A percentile compares a stretch with the other conserved stretches of the same genome.
phyloP scores from a whole-genome alignment of 2,888 invertebrate species.

The Mycalesis mineus region DNA sequence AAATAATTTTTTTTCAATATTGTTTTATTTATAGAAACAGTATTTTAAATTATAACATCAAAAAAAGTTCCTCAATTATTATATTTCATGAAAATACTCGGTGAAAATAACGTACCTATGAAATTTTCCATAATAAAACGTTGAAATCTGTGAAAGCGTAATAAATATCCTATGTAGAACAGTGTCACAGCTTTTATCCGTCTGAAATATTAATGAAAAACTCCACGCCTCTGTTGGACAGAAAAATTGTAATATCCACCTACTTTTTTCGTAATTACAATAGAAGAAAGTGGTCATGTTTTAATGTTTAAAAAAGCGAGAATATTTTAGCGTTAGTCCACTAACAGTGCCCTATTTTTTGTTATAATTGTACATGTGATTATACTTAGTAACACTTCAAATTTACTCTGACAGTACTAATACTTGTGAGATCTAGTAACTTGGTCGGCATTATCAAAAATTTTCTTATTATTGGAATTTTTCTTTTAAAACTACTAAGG shows the following conservation, averaged over 20 bases:
- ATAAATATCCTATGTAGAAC: slow-evolving; percentile 26
- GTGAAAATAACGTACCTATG: not conserved
- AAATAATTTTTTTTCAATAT: no score
- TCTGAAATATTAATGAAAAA: slow-evolving; percentile 52
- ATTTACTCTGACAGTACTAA: no score
- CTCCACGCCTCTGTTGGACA: slow-evolving; percentile 21
- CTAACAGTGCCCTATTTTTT: no score
- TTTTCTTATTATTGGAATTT: no score
- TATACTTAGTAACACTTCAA: no score
- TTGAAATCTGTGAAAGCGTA: slow-evolving; percentile 20
- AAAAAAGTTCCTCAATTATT: not conserved
- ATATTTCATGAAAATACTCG: not conserved
- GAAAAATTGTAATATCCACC: slow-evolving; percentile 16
- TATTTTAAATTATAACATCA: no score
- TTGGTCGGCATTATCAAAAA: no score
- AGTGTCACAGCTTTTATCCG: slow-evolving; percentile 39
- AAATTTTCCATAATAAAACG: slow-evolving; percentile 18
- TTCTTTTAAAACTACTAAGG: no score
- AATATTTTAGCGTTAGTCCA: no score
- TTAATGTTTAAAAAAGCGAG: no score
- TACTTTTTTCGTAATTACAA: slow-evolving; percentile 14
- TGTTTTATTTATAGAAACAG: not conserved
- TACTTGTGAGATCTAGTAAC: no score
- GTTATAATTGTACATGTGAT: no score
- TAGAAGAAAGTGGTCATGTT: not conserved